These are phyloP conservation scores for Drosophila anomelani DNA, from an alignment of 2,888 invertebrate genomes.

Conservation along the genomic window DNA sequence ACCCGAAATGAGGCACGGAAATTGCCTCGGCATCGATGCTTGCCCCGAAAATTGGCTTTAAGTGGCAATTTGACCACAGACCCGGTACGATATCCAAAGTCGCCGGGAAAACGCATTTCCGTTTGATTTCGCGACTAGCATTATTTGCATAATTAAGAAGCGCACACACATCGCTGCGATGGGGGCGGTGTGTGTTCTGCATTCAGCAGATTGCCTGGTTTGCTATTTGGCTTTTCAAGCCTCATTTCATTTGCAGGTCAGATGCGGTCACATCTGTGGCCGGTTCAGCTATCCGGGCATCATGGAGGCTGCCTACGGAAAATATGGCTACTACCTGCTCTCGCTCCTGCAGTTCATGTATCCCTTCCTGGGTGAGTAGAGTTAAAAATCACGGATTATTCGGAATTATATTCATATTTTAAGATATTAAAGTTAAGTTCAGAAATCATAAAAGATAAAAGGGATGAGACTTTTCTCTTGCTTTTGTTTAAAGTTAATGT, in stretches of 20 bases:
- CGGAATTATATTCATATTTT: too few species aligned
- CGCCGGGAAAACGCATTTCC: slow-evolving; percentile 48
- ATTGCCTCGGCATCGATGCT: slow-evolving; percentile 48
- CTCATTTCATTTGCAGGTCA: slow-evolving; percentile 77
- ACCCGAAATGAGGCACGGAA: slow-evolving; percentile 40
- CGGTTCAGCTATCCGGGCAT: slow-evolving; percentile 91
- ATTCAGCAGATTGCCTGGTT: slow-evolving; percentile 7
- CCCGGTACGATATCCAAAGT: slow-evolving; percentile 2
- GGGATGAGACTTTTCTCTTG: too few species aligned
- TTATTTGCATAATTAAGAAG: slow-evolving; percentile 54
- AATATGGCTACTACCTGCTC: slow-evolving; percentile 90
- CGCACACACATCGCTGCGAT: slow-evolving; percentile 2
- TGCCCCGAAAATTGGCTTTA: slow-evolving; percentile 29
- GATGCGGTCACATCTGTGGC: slow-evolving; percentile 90
- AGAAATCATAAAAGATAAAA: background rate
- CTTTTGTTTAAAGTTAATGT: background rate
- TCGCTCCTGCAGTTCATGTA: slow-evolving; percentile 92
- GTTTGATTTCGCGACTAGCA: slow-evolving; percentile 31
- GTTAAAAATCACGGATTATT: background rate
- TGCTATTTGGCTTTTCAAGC: slow-evolving; percentile 20
- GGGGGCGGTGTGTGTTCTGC: background rate
- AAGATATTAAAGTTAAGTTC: background rate
- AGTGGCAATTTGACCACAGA: slow-evolving; percentile 27
- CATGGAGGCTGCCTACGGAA: slow-evolving; percentile 92
- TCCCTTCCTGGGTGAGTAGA: slow-evolving; percentile 90